Percentiles rank a stretch among this genome's conserved stretches.
Evolutionary conservation across 53 echinoderm and acorn worm genomes (phyloP).

Genomic region (Astropecten irregularis): DNA sequence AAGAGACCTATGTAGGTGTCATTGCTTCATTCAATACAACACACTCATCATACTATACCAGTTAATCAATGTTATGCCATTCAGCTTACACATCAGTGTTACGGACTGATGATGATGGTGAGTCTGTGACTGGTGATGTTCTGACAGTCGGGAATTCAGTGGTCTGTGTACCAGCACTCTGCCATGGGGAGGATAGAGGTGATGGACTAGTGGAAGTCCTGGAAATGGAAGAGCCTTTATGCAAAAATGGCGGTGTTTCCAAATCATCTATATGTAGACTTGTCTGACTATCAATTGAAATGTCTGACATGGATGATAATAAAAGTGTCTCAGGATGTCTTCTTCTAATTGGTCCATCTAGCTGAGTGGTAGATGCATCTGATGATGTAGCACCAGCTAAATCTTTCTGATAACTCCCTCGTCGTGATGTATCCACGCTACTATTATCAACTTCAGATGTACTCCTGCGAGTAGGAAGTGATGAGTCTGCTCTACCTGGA

Average conservation of each 20-base stretch:
- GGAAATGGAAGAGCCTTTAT: conserved; percentile 53
- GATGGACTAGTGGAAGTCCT: conserved; percentile 55
- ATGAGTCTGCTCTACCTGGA: conserved; percentile 8
- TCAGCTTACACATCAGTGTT: conserved; percentile 58
- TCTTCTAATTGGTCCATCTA: conserved; percentile 56
- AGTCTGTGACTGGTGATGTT: conserved; percentile 43
- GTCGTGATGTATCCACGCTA: conserved; percentile 26
- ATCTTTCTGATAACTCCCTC: conserved; percentile 29
- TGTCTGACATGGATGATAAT: conserved; percentile 84
- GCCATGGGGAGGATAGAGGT: conserved; percentile 48
- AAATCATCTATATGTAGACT: conserved; percentile 77
- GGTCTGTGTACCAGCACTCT: conserved; percentile 47
- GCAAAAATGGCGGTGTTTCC: conserved; percentile 61
- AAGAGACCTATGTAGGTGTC: too few relatives aligned
- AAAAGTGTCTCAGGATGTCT: conserved; percentile 72
- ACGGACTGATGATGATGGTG: conserved; percentile 39
- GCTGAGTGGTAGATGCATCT: conserved; percentile 30
- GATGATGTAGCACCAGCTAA: not conserved
- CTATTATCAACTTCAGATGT: conserved; percentile 8
- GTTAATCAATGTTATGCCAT: too few relatives aligned
- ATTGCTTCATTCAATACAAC: too few relatives aligned
- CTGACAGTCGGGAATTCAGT: conserved; percentile 46
- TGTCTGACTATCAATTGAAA: conserved; percentile 86
- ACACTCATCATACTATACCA: too few relatives aligned
- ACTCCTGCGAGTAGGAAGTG: conserved; percentile 9